Base-by-base conservation (phyloP, 2,113 vertebrate species). In the Protobothrops flavoviridis region DNA sequence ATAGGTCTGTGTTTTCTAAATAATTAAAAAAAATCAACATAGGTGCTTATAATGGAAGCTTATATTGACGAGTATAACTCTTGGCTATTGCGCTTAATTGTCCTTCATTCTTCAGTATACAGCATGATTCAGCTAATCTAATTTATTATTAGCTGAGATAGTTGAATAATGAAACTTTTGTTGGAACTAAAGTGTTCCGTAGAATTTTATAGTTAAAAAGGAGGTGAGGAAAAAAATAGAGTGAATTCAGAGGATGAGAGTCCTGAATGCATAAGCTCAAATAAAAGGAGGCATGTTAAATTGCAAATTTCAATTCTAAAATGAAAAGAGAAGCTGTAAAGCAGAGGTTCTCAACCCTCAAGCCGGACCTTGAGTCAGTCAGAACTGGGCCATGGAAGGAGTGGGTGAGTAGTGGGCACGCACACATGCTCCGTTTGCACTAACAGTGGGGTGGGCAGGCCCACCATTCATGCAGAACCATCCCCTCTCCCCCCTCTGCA, bases 271-370 rank as follows among this genome's bases (percentile, higher is more conserved):
- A 33, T 87, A 56, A 29, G 29, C 90, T 56, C n/a, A 85, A 17
- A 85, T 39, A 39, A 7, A 39, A 24, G n/a, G 29, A 52, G 9
- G 15, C 61, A 53, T 92, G 24, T 57, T 52, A 15, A 64, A 59
- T n/a, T 5, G 9, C 2, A 21, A 15, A 69, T 15, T 69, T 69
- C n/a, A 69, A 69, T 33, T 20, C 29, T 88, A 74, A 69, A 88
- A 88, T 48, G 3, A 48, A 23, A 29, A 87, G 6, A 69, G 55
- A 93, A 96, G 93, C 88, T 96, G 91, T 29, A 91, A 87, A 21
- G 0, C 61, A 69, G 29, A 4, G 11, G 11, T 15, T 1, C 29
- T 12, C 29, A n/a, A 69, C 4, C 11, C 4, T 7, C 6, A 26
- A 24, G 24, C 59, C 13, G 5, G 64, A 5, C 64, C 29, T 69